These are phyloP conservation scores for Dryobates pubescens DNA, from an alignment of 2,797 vertebrate species.

Conservation along the genomic window DNA sequence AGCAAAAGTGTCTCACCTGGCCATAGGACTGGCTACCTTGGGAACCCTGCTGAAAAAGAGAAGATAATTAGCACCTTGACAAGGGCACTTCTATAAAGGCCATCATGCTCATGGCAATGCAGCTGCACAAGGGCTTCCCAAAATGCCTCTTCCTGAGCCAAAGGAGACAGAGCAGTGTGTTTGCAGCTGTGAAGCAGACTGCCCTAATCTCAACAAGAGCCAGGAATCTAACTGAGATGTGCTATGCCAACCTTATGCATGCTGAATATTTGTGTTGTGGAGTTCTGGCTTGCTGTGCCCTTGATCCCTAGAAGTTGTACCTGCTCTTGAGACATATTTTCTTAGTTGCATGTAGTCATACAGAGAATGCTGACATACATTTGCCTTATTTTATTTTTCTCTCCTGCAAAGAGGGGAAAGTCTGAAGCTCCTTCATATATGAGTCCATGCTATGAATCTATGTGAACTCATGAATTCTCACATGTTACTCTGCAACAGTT, in stretches of 20 bases:
- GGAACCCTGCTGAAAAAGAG: neutral
- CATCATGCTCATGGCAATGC: neutral
- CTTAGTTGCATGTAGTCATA: neutral
- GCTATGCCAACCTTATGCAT: neutral
- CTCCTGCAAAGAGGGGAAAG: rapidly evolving
- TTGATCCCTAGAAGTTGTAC: neutral
- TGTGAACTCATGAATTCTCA: neutral
- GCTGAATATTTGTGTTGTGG: rapidly evolving
- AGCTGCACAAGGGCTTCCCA: neutral
- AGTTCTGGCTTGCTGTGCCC: no score
- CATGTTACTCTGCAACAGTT: neutral
- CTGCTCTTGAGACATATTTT: rapidly evolving
- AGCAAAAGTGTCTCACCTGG: neutral
- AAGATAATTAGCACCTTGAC: neutral
- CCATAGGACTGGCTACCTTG: neutral
- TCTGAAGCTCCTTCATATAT: neutral
- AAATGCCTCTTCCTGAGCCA: neutral
- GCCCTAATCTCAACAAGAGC: neutral
- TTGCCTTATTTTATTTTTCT: neutral
- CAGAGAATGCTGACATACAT: neutral
- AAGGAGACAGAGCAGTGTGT: neutral
- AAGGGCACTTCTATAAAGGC: neutral
- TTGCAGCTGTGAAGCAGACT: neutral
- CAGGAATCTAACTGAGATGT: rapidly evolving
- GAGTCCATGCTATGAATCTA: neutral